A percentile compares a stretch with the other conserved stretches of the same genome.
These are phyloP conservation scores for Myopa testacea DNA, from an alignment of 2,888 invertebrate species.

Conservation along the genomic window DNA sequence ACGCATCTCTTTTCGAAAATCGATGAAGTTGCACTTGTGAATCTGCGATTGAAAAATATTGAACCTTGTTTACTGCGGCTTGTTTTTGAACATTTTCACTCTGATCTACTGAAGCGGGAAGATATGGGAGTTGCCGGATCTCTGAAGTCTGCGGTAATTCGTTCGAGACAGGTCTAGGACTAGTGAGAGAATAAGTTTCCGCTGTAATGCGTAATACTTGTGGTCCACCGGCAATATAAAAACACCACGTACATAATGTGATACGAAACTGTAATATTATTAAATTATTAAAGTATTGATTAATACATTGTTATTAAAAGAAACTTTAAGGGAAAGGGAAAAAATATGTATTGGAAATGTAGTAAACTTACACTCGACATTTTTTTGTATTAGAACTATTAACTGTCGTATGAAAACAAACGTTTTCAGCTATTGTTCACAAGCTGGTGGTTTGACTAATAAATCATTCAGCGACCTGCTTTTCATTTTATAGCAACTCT, in stretches of 20 bases:
- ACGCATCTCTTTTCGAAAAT: constrained; percentile 1
- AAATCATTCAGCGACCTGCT: not conserved
- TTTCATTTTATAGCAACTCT: constrained; percentile 10
- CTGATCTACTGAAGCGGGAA: not conserved
- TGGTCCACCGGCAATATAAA: not conserved
- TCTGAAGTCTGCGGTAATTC: not conserved
- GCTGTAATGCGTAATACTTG: not conserved
- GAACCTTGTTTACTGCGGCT: not conserved
- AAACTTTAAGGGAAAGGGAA: no score
- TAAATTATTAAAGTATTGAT: not conserved
- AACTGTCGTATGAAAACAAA: not conserved
- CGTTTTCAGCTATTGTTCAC: not conserved
- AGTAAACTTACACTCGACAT: not conserved
- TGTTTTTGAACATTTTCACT: not conserved
- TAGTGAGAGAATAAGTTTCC: not conserved
- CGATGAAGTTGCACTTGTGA: not conserved
- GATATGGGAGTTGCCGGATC: not conserved
- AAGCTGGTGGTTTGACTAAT: not conserved
- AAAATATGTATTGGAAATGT: no score
- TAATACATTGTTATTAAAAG: no score
- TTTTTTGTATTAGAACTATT: not conserved
- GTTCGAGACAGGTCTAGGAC: not conserved
- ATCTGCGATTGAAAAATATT: not conserved
- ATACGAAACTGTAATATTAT: not conserved
- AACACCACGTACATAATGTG: not conserved